Conservation (phyloP, 2,888 invertebrate species). For the Epirrhoe alternata region DNA sequence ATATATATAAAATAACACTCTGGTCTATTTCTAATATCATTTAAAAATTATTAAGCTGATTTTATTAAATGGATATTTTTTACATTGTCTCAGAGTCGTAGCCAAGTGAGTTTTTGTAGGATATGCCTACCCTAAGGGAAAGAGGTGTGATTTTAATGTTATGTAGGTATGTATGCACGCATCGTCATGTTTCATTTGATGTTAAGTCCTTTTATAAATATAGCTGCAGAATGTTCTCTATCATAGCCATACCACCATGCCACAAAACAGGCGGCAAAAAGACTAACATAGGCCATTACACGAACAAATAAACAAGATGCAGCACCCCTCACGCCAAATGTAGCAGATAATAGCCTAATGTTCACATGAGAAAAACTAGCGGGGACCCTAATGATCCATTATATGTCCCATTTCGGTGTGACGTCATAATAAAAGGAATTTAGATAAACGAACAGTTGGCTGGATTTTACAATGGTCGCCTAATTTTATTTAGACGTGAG, state of each 20-base stretch:
- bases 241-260: not conserved
- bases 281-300: slow-evolving; percentile 19
- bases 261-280: slow-evolving; percentile 7
- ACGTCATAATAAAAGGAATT: slow-evolving; percentile 10
- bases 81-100: no score
- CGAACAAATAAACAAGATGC: slow-evolving; percentile 38
- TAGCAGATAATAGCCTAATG: slow-evolving; percentile 47
- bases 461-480: no score
- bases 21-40: no score
- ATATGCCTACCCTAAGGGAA: no score
- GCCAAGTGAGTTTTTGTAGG: no score
- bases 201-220: not conserved
- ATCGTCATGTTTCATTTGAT: no score
- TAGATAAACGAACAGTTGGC: not conserved
- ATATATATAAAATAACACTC: no score
- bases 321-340: slow-evolving; percentile 39
- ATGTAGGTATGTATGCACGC: no score
- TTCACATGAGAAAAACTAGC: slow-evolving; percentile 40
- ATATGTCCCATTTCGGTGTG: slow-evolving; percentile 22
- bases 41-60: no score
- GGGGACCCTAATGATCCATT: slow-evolving; percentile 31
- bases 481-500: no score
- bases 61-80: no score
- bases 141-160: no score
- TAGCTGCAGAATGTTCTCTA: not conserved